A percentile compares a stretch with the other conserved stretches of the same genome.
Conservation (phyloP, 2,888 invertebrate genomes). For the Pachydiplax longipennis region DNA sequence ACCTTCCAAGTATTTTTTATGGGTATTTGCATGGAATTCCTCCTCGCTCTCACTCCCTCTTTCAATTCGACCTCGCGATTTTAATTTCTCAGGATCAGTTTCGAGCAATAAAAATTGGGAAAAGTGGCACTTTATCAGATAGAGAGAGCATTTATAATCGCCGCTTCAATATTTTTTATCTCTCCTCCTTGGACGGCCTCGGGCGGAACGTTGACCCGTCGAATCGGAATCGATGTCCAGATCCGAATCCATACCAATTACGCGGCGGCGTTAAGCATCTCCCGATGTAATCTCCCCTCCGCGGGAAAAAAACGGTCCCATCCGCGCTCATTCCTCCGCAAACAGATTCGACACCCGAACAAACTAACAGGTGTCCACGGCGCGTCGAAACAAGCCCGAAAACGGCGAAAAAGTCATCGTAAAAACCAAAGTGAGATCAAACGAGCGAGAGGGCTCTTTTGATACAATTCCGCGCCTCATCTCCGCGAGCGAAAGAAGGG, state of each 20-base stretch:
- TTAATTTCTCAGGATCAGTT: not conserved
- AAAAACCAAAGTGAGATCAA: not conserved
- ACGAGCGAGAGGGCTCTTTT: not conserved
- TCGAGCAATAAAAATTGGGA: not conserved
- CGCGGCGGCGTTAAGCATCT: not conserved
- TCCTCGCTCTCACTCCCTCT: no score
- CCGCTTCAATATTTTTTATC: no score
- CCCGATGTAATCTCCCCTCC: not conserved
- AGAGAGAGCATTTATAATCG: not conserved
- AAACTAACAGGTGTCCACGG: not conserved
- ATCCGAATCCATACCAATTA: not conserved
- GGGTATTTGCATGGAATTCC: no score
- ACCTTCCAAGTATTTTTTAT: no score
- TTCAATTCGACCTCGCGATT: no score
- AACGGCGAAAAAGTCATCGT: not conserved
- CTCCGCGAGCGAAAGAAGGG: not conserved
- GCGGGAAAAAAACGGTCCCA: not conserved
- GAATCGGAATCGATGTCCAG: not conserved
- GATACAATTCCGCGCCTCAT: not conserved
- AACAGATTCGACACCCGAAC: not conserved
- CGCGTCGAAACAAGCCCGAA: not conserved
- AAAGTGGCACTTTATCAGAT: not conserved
- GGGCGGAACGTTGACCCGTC: not conserved
- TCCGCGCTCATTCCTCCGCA: not conserved
- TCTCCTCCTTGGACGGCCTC: not conserved